Base-by-base conservation (phyloP, 2,113 vertebrate genomes). In the Illadopsis cleaveri region DNA sequence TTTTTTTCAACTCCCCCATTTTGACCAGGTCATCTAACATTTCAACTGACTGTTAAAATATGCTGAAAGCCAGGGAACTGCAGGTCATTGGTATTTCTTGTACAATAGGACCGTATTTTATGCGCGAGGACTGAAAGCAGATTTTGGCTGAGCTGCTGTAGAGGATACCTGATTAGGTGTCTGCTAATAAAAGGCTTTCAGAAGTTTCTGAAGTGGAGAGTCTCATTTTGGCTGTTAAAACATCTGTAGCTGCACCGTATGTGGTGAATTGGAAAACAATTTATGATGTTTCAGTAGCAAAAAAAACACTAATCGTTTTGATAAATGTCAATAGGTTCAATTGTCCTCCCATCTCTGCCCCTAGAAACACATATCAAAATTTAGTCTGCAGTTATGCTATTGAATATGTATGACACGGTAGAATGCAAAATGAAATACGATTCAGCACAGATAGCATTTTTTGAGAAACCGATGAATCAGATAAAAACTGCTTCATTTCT, bases 381-480 rank as follows among this genome's bases (percentile, higher is more conserved):
- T 90, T 19, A 91, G 21, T 33, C 91, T 78, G 84, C 15, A 44
- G 66, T 91, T 85, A 58, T 16, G 64, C 27, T 35, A 48, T 6
- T 65, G 78, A 87, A 89, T 79, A 68, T 42, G 28, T 90, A 80
- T 94, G 45, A 90, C 44, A 21, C 27, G 45, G n/a, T 51, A 64
- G 85, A 94, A 80, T 89, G 94, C 40, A 96, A 94, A 95, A 93
- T 87, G 81, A 95, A 96, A 86, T 80, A 89, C 71, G 95, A 82
- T 97, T 97, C 95, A 97, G 93, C 90, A 97, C 94, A 96, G 95
- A 96, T 93, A 98, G 95, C 94, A 95, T 88, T 97, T 95, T 91
- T 33, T 28, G 8, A 70, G 82, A 92, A 47, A 60, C 1, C 1
- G 89, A 57, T 77, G 54, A 93, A 70, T 96, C 53, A 77, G 81